Conservation (phyloP, 2,797 vertebrate genomes). For the Myotis daubentonii region DNA sequence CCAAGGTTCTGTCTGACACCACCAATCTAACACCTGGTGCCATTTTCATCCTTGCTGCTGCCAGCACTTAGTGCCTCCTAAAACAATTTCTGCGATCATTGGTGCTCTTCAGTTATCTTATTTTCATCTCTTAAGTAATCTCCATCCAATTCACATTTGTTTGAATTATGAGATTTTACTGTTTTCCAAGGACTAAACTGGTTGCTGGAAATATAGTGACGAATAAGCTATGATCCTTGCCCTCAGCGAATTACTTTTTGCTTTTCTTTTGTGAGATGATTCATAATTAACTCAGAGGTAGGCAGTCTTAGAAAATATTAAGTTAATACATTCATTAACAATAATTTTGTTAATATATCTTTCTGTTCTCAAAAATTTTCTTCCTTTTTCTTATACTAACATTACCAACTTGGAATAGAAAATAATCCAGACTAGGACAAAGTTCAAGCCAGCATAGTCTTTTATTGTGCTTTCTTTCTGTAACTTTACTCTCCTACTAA, state of each 20-base stretch:
- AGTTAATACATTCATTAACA: background rate
- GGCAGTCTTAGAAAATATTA: background rate
- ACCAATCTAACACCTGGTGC: no score
- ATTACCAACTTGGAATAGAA: background rate
- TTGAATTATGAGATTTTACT: background rate
- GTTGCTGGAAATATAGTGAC: background rate
- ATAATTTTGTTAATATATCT: background rate
- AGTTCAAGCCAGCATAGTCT: background rate
- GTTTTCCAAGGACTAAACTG: background rate
- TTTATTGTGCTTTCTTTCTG: background rate
- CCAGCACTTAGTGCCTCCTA: constrained; percentile 1
- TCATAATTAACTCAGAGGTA: background rate
- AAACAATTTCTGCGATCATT: background rate
- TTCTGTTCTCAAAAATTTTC: background rate
- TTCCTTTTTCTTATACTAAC: background rate
- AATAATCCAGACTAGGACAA: background rate
- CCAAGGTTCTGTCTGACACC: no score
- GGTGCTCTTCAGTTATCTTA: background rate
- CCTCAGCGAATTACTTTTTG: background rate
- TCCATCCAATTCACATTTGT: constrained; percentile 15
- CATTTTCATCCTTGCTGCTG: no score
- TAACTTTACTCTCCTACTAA: background rate
- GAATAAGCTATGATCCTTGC: background rate
- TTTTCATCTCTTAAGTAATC: background rate
- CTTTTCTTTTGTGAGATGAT: background rate